Evolutionary conservation across 1,140 invertebrate genomes (phyloP), one percentile per base, ranked within the genome.

Genomic region (Brachionus sp.): DNA sequence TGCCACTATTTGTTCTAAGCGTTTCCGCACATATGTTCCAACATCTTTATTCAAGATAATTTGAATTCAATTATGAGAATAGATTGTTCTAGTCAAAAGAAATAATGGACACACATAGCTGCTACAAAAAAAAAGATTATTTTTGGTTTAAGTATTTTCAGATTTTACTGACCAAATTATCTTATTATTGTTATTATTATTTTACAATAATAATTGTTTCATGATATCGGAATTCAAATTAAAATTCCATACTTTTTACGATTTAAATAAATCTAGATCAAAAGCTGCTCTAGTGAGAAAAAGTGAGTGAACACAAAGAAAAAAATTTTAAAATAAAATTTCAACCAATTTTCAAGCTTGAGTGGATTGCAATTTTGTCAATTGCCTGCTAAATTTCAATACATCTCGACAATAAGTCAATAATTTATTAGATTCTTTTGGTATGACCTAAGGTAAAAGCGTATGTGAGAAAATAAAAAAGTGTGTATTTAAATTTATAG

Each of bases 311-410:
- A 57, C 6, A 57, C 6, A 57, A 57, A 53, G 13, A 53, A 57
- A 19, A 57, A 19, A 19, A 2, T 57, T 57, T 6, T 5, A 42
- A 42, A 42, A 1, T 13, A 25, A 64, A 6, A 29, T 25, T 64
- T 39, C 37, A 39, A 39, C 9, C 39, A 10, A 70, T 16, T 70
- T 70, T 70, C 66, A 70, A 70, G 66, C 66, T 70, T 70, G n/a
- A 70, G 35, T 70, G 66, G 66, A 70, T 23, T 39, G 5, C 35
- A 39, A 42, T 70, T 70, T 70, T 70, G 66, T 37, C 7, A 19
- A 39, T 70, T 70, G 37, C 35, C 66, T 70, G 66, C 66, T 70
- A 70, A 70, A 70, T 70, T 70, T 70, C 66, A 70, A 70, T 19
- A 37, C 2, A 57, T 57, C 23, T 64, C 16, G 35, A 70, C 29